Conservation (phyloP, 2,888 invertebrate species). For the Frankliniella fusca region DNA sequence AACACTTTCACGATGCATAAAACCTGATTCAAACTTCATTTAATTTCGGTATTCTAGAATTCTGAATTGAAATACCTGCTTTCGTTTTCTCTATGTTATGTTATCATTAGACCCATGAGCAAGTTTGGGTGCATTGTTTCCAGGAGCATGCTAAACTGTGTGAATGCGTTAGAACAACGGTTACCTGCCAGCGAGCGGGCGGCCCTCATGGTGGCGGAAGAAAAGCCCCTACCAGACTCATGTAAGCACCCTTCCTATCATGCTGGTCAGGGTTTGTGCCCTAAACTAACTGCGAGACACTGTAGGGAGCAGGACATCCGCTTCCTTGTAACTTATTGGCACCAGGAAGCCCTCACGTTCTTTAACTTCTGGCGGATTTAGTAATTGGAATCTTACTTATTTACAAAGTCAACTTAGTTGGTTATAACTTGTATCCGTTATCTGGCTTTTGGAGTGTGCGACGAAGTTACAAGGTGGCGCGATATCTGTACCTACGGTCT, state of each 20-base stretch:
- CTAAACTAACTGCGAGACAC: background rate
- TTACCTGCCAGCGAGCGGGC: conserved; percentile 76
- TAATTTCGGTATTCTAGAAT: background rate
- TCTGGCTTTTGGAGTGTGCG: too few relatives aligned
- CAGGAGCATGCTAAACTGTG: conserved; percentile 94
- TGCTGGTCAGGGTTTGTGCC: background rate
- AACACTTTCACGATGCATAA: background rate
- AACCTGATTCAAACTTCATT: background rate
- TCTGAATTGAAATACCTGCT: background rate
- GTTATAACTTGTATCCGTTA: background rate
- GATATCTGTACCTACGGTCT: conserved; percentile 6
- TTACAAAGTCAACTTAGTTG: too few relatives aligned
- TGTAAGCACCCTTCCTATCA: conserved; percentile 57
- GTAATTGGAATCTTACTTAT: too few relatives aligned
- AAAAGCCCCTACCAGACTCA: conserved; percentile 74
- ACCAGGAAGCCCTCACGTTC: too few relatives aligned
- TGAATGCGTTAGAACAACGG: conserved; percentile 87
- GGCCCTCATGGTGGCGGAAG: conserved; percentile 71
- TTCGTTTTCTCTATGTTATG: conserved; percentile 31
- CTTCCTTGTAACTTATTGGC: background rate
- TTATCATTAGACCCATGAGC: conserved; percentile 53
- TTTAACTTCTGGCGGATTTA: too few relatives aligned
- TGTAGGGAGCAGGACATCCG: background rate
- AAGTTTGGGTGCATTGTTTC: conserved; percentile 52
- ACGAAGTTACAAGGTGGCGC: conserved; percentile 30